These are phyloP conservation scores for Lycaon pictus DNA, from an alignment of 2,113 vertebrate species.

Conservation along the genomic window DNA sequence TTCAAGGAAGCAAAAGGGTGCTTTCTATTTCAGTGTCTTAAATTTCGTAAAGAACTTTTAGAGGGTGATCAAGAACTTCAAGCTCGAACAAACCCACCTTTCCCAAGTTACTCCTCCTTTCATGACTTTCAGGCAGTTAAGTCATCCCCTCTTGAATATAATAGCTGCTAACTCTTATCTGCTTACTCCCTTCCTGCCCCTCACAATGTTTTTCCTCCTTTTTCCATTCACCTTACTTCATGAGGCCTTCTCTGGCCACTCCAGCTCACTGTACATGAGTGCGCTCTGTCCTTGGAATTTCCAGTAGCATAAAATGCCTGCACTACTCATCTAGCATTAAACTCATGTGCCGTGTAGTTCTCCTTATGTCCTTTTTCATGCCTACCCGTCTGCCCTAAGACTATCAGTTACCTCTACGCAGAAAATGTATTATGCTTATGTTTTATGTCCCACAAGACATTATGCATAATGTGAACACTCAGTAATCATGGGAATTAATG, in stretches of 20 bases:
- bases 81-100: not conserved
- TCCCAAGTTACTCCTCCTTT: not conserved
- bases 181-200: not conserved
- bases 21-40: not conserved
- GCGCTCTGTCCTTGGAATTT: not conserved
- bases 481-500: constrained; percentile 25
- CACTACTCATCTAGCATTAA: not conserved
- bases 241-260: not conserved
- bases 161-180: not conserved
- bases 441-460: not conserved
- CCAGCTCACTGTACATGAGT: not conserved
- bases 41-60: not conserved
- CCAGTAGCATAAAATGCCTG: not conserved
- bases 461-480: not conserved
- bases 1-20: not conserved
- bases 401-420: not conserved
- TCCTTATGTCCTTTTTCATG: constrained; percentile 18
- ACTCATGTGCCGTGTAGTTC: not conserved
- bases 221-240: not conserved
- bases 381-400: not conserved
- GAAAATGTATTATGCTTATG: not conserved
- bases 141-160: not conserved
- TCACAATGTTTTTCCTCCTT: not conserved
- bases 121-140: not conserved
- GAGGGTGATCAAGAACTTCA: not conserved